Base-by-base conservation (phyloP, 35 echinoderm and acorn worm genomes). In the Lytechinus variegatus region DNA sequence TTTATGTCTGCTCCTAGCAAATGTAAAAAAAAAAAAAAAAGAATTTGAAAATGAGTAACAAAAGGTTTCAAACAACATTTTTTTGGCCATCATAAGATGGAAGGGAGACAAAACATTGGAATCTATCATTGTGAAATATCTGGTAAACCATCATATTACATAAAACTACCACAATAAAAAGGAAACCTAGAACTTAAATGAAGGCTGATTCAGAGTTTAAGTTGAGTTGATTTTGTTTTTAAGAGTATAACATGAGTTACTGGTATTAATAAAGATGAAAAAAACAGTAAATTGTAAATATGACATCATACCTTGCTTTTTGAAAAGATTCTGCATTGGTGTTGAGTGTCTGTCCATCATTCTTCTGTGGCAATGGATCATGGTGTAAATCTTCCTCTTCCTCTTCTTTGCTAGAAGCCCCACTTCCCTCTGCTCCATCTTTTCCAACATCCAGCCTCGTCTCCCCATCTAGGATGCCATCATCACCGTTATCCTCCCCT, bases 221-320 rank as follows among this genome's bases (percentile, higher is more conserved):
- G 33, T 44, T 44, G 2, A 44, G 33, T 44, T 44, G 33, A 44
- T 44, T 44, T 44, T 44, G 2, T 44, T 44, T 44, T 44, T 44
- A 44, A 44, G 33, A 44, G 33, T 44, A 44, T 44, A 44, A 44
- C 33, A 44, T 44, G 33, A 44, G 2, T 44, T 44, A 44, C 33
- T 44, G 2, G 33, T 44, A 44, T 44, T 0, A 44, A 44, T 44
- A 2, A 44, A 44, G 33, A 44, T n/a, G n/a, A n/a, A n/a, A n/a
- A n/a, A n/a, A n/a, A n/a, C n/a, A n/a, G 33, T 44, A 44, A 44
- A 44, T 44, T 44, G 33, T 44, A 44, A 44, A 44, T 7, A 79
- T 24, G n/a, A 86, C 87, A 71, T 94, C 87, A 92, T 79, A 86
- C 24, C 88, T 92, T 57, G 44, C 89, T 56, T 94, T 54, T 19